Percentiles rank a stretch among this genome's conserved stretches.
Conservation (phyloP, 2,113 vertebrate species). For the Coptodon rendalli region DNA sequence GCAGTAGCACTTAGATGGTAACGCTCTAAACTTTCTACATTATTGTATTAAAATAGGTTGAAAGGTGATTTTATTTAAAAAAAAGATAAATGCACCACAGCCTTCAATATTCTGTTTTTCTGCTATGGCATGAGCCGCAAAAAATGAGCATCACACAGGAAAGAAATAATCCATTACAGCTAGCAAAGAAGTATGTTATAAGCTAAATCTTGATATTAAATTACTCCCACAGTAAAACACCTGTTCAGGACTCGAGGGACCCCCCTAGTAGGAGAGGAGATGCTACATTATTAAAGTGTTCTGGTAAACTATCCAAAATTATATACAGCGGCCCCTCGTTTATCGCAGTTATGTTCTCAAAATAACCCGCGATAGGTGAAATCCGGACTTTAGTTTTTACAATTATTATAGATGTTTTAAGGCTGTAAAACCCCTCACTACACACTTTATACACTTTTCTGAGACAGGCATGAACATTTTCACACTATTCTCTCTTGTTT, state of each 20-base stretch:
- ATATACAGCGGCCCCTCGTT: background rate
- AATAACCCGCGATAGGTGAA: background rate
- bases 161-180: fast-evolving
- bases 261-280: background rate
- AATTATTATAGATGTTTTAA: background rate
- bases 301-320: background rate
- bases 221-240: background rate
- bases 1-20: background rate
- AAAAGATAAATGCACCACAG: background rate
- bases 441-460: background rate
- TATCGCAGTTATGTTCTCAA: background rate
- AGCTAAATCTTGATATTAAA: background rate
- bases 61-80: background rate
- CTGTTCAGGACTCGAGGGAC: background rate
- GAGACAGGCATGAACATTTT: fast-evolving
- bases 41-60: background rate
- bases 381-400: background rate
- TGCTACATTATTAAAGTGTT: background rate
- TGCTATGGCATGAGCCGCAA: background rate
- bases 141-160: background rate
- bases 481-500: background rate
- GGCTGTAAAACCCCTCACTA: fast-evolving
- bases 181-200: background rate
- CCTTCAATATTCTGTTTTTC: background rate
- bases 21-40: background rate